A percentile compares a stretch with the other conserved stretches of the same genome.
Conservation (phyloP, 2,797 vertebrate species). For the Scleropages formosus region DNA sequence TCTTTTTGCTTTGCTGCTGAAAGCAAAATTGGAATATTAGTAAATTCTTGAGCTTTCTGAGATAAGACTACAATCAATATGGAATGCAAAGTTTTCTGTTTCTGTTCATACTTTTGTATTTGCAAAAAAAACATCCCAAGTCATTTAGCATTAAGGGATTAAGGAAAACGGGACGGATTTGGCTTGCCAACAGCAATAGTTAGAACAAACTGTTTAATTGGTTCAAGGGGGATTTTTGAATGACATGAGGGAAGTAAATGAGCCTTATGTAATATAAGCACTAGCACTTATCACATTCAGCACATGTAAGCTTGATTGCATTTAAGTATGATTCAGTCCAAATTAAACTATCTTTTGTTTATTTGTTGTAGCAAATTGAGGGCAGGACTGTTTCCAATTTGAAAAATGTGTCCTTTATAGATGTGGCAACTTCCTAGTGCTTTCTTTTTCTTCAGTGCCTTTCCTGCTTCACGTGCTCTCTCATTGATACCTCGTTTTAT, state of each 20-base stretch:
- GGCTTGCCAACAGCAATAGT: neutral
- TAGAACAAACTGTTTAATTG: neutral
- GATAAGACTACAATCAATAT: too few relatives aligned
- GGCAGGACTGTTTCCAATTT: neutral
- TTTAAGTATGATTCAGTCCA: neutral
- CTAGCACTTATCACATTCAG: neutral
- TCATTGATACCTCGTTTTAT: neutral
- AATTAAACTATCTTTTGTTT: neutral
- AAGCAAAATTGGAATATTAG: too few relatives aligned
- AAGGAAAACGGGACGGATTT: neutral
- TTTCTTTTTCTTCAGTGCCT: neutral
- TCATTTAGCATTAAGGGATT: too few relatives aligned
- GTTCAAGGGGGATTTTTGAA: constrained; percentile 1
- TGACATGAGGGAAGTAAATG: neutral
- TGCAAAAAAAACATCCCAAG: too few relatives aligned
- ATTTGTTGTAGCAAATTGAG: neutral
- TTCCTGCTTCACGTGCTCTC: neutral
- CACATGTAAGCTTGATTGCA: neutral
- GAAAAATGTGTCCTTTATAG: neutral
- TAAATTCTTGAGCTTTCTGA: too few relatives aligned
- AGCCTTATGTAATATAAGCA: neutral
- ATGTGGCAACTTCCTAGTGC: neutral
- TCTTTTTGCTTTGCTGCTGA: too few relatives aligned
- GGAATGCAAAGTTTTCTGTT: too few relatives aligned
- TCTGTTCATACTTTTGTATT: too few relatives aligned